These are phyloP conservation scores for Drosophila nigricruria DNA, from an alignment of 2,888 invertebrate genomes.

Conservation along the genomic window DNA sequence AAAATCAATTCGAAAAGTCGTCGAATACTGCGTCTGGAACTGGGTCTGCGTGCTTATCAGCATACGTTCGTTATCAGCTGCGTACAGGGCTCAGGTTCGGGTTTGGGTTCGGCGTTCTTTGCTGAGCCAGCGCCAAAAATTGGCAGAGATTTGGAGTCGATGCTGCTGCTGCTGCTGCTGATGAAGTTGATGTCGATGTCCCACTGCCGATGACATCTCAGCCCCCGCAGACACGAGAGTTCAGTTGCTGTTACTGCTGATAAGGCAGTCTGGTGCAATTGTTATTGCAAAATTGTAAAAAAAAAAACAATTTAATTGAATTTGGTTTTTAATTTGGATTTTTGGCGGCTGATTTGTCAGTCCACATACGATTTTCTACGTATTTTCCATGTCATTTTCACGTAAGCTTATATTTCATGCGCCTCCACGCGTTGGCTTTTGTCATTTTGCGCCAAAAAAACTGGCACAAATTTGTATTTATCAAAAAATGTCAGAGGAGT, in stretches of 20 bases:
- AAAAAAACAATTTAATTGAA: conserved; percentile 45
- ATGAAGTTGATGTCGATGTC: conserved; percentile 58
- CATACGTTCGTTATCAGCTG: conserved; percentile 68
- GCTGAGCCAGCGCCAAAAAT: conserved; percentile 62
- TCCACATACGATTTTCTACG: conserved; percentile 72
- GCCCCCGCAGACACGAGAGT: conserved; percentile 39
- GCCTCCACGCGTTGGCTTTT: conserved; percentile 35
- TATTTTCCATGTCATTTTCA: conserved; percentile 82
- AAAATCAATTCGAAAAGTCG: conserved; percentile 66
- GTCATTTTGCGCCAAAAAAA: conserved; percentile 74
- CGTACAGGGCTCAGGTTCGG: conserved; percentile 45
- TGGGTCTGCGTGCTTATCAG: conserved; percentile 67
- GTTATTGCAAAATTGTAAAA: conserved; percentile 27
- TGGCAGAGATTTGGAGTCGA: conserved; percentile 54
- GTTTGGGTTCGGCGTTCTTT: conserved; percentile 44
- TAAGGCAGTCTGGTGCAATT: conserved; percentile 47
- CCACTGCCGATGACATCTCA: conserved; percentile 60
- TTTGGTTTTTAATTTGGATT: conserved; percentile 19
- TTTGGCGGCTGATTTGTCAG: conserved; percentile 59
- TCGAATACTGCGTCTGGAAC: conserved; percentile 23
- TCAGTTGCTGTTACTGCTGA: conserved; percentile 39
- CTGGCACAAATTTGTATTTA: conserved; percentile 37
- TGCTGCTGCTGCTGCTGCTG: conserved; percentile 32
- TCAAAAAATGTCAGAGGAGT: conserved; percentile 33
- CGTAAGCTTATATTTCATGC: conserved; percentile 36